These are phyloP conservation scores for Oxytorus armatus DNA, from an alignment of 2,888 invertebrate genomes.

Conservation along the genomic window DNA sequence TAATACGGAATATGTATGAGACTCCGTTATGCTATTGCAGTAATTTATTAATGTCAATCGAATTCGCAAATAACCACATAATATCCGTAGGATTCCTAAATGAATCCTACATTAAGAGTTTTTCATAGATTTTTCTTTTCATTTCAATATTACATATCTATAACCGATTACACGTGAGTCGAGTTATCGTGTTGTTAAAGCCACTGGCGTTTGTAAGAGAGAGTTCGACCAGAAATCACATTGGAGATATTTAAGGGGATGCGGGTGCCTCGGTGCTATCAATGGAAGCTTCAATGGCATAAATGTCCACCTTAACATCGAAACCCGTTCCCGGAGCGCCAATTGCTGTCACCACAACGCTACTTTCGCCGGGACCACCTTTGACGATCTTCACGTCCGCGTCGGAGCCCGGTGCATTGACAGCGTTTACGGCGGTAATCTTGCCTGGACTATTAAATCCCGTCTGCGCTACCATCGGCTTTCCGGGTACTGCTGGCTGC, in stretches of 20 bases:
- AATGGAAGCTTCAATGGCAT: slow-evolving; percentile 45
- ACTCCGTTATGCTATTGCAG: neutral
- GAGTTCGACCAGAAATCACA: neutral
- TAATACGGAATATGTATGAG: neutral
- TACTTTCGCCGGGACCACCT: slow-evolving; percentile 66
- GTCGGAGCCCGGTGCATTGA: slow-evolving; percentile 46
- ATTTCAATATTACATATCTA: neutral
- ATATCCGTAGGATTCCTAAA: neutral
- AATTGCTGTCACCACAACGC: slow-evolving; percentile 57
- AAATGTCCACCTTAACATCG: slow-evolving; percentile 64
- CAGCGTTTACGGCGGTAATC: slow-evolving; percentile 70
- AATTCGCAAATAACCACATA: neutral
- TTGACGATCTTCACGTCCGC: slow-evolving; percentile 55
- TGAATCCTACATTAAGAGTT: too few relatives aligned
- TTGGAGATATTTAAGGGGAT: slow-evolving; percentile 31
- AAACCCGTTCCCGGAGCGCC: slow-evolving; percentile 66
- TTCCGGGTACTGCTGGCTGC: slow-evolving; percentile 67
- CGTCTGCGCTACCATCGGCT: slow-evolving; percentile 58
- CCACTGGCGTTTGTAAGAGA: neutral
- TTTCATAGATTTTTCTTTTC: slow-evolving; percentile 8
- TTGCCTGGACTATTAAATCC: slow-evolving; percentile 53
- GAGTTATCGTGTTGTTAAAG: slow-evolving; percentile 16
- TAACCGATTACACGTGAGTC: neutral
- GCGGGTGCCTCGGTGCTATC: slow-evolving; percentile 25
- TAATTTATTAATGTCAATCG: neutral